phyloP scores from a whole-genome alignment of 1,140 invertebrate species.

The Caenorhabditis briggsae region DNA sequence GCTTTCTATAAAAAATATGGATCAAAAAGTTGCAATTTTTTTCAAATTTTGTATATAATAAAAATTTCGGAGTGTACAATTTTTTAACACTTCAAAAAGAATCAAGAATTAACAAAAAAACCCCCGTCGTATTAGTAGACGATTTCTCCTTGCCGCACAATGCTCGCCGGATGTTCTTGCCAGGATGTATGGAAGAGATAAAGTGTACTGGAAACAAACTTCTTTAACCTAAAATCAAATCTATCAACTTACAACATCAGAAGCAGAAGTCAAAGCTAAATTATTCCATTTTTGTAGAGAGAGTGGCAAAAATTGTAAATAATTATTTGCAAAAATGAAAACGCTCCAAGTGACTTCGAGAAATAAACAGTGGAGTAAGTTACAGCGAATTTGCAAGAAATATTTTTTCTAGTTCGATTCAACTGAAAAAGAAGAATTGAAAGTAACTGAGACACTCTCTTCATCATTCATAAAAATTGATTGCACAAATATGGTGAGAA shows the following conservation, averaged over 20 bases:
- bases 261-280: neutral
- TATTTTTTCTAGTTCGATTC: neutral
- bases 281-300: neutral
- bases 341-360: neutral
- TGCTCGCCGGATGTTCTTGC: neutral
- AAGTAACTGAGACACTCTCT: neutral
- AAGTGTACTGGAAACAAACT: neutral
- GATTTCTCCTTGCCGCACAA: too few relatives aligned
- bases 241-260: neutral
- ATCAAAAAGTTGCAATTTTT: too few relatives aligned
- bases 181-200: constrained; percentile 1
- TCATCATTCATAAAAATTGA: neutral
- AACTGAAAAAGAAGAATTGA: neutral
- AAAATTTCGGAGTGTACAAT: too few relatives aligned
- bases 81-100: too few relatives aligned
- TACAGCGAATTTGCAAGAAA: neutral
- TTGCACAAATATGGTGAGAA: too few relatives aligned
- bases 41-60: too few relatives aligned
- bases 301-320: neutral
- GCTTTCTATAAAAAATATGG: too few relatives aligned
- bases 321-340: neutral
- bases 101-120: too few relatives aligned
- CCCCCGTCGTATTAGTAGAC: too few relatives aligned
- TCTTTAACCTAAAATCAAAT: neutral
- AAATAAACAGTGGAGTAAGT: neutral